A percentile compares a stretch with the other conserved stretches of the same genome.
These are phyloP conservation scores for Rhodinocichla rosea DNA, from an alignment of 2,113 vertebrate genomes.

Conservation along the genomic window DNA sequence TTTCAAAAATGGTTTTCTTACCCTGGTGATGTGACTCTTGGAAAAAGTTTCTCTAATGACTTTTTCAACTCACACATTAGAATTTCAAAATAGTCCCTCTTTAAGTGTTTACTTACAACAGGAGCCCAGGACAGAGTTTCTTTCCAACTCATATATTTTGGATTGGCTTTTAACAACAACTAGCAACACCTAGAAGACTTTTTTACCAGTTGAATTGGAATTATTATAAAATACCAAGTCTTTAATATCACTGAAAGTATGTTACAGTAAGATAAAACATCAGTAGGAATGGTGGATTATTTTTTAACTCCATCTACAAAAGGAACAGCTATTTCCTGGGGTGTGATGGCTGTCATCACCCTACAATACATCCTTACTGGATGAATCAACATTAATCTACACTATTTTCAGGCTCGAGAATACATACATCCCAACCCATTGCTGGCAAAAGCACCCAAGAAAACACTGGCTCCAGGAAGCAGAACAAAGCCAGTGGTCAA, in stretches of 20 bases:
- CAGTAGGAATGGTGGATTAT: neutral
- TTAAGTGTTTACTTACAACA: neutral
- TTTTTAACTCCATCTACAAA: neutral
- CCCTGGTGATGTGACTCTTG: neutral
- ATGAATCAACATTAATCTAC: neutral
- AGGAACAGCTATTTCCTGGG: neutral
- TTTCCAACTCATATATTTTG: neutral
- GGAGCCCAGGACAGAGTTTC: neutral
- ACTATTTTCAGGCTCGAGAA: neutral
- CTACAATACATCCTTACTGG: neutral
- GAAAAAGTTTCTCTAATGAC: neutral
- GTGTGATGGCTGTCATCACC: neutral
- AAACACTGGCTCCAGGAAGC: neutral
- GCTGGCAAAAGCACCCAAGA: neutral
- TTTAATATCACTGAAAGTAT: neutral
- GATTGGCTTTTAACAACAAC: neutral
- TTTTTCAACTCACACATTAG: neutral
- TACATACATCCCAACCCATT: neutral
- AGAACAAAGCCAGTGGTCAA: neutral
- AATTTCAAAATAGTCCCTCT: neutral
- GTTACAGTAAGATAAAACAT: neutral
- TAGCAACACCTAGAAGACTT: neutral
- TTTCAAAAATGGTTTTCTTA: neutral
- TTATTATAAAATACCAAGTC: neutral
- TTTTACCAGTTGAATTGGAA: neutral